phyloP scores from a whole-genome alignment of 2,888 invertebrate species.

The Thecocarcelia acutangulata region DNA sequence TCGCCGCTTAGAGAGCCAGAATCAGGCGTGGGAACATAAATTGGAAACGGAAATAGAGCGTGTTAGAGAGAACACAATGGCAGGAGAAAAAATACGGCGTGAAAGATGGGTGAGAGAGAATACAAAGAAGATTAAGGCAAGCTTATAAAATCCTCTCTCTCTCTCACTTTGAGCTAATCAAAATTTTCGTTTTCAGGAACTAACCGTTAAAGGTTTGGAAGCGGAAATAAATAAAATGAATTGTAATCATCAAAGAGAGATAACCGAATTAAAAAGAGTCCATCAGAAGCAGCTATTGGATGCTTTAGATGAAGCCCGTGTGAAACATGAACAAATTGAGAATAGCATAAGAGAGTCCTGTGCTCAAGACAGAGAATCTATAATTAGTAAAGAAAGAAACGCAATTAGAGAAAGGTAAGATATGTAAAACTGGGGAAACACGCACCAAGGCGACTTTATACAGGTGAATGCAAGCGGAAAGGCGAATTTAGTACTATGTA shows the following conservation, averaged over 20 bases:
- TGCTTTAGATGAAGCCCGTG: conserved; percentile 86
- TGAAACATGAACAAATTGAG: conserved; percentile 85
- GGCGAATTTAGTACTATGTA: too few species aligned
- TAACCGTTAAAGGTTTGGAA: conserved; percentile 93
- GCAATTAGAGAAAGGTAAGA: conserved; percentile 83
- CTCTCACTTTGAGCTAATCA: not conserved
- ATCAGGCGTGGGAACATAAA: conserved; percentile 88
- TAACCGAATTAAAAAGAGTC: conserved; percentile 82
- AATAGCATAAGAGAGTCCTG: conserved; percentile 84
- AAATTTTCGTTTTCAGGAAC: conserved; percentile 83
- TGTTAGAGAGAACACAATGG: conserved; percentile 88
- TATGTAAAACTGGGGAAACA: too few species aligned
- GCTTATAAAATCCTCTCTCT: not conserved
- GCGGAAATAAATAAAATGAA: conserved; percentile 91
- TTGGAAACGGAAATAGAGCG: conserved; percentile 89
- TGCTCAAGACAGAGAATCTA: conserved; percentile 85
- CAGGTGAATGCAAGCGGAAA: too few species aligned
- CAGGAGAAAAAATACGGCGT: conserved; percentile 88
- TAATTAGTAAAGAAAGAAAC: conserved; percentile 84
- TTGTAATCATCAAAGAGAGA: conserved; percentile 86
- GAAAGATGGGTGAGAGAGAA: conserved; percentile 92
- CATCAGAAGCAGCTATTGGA: conserved; percentile 87
- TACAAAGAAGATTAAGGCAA: conserved; percentile 92
- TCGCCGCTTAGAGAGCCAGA: conserved; percentile 81
- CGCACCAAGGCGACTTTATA: too few species aligned